A percentile compares a stretch with the other conserved stretches of the same genome.
Conservation (phyloP, 2,888 invertebrate species). For the Agonum fuliginosum region DNA sequence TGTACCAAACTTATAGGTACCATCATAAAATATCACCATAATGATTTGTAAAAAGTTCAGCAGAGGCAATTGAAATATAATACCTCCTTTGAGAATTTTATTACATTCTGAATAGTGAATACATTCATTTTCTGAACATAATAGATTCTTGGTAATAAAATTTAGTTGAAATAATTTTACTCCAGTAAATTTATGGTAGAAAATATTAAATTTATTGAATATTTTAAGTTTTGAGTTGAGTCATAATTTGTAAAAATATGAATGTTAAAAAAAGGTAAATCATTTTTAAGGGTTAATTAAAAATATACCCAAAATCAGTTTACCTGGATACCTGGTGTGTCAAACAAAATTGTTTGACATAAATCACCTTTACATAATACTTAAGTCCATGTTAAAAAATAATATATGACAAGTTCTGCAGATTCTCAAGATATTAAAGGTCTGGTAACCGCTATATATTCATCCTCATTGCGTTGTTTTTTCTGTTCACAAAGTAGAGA, state of each 20-base stretch:
- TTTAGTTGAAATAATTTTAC: too few relatives aligned
- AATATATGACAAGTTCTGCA: not conserved
- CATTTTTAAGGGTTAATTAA: not conserved
- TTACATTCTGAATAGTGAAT: too few relatives aligned
- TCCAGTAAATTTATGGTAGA: too few relatives aligned
- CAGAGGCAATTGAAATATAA: too few relatives aligned
- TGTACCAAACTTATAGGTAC: constrained; percentile 30
- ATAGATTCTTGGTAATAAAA: too few relatives aligned
- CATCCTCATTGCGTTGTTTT: too few relatives aligned
- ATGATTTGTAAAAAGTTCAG: not conserved
- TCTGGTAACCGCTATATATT: too few relatives aligned
- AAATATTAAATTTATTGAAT: too few relatives aligned
- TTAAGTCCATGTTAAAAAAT: not conserved
- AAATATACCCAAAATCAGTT: constrained; percentile 30
- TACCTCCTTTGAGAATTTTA: too few relatives aligned
- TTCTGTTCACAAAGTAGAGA: too few relatives aligned
- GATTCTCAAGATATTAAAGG: not conserved
- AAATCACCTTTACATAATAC: constrained; percentile 5
- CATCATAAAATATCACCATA: constrained; percentile 17
- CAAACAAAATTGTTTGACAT: constrained; percentile 52
- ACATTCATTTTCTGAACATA: too few relatives aligned
- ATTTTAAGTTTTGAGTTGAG: too few relatives aligned
- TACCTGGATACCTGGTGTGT: constrained; percentile 49
- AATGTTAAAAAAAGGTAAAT: not conserved
- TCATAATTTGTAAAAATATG: not conserved